These are phyloP conservation scores for Eira barbara DNA, from an alignment of 2,113 vertebrate genomes.

Conservation along the genomic window DNA sequence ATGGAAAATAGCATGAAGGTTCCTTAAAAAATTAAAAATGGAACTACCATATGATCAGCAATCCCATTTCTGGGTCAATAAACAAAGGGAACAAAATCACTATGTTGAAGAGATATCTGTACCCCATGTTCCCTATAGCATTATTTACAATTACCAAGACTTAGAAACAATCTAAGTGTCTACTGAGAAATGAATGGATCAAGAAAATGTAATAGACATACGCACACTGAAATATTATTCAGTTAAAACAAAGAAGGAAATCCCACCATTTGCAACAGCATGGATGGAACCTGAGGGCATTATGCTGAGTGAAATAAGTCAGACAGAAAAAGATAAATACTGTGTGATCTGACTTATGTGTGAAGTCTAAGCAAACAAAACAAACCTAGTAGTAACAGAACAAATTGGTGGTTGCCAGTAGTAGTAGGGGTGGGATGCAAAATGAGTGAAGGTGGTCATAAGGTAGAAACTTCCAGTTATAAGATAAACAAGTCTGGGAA, in stretches of 20 bases:
- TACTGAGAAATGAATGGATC: neutral
- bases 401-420: neutral
- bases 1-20: neutral
- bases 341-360: neutral
- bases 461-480: neutral
- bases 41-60: neutral
- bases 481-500: neutral
- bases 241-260: neutral
- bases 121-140: neutral
- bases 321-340: neutral
- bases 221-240: neutral
- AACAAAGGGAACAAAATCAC: neutral
- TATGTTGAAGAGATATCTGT: neutral
- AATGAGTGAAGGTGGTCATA: neutral
- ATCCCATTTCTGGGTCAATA: neutral
- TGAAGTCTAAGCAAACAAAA: neutral
- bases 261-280: neutral
- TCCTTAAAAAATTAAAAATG: neutral
- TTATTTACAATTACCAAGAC: neutral
- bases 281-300: neutral
- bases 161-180: neutral
- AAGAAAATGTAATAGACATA: neutral
- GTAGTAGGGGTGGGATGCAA: neutral
- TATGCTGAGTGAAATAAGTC: neutral
- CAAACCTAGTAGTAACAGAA: neutral